phyloP scores from a whole-genome alignment of 2,888 invertebrate genomes.

The Archips crataeganus region DNA sequence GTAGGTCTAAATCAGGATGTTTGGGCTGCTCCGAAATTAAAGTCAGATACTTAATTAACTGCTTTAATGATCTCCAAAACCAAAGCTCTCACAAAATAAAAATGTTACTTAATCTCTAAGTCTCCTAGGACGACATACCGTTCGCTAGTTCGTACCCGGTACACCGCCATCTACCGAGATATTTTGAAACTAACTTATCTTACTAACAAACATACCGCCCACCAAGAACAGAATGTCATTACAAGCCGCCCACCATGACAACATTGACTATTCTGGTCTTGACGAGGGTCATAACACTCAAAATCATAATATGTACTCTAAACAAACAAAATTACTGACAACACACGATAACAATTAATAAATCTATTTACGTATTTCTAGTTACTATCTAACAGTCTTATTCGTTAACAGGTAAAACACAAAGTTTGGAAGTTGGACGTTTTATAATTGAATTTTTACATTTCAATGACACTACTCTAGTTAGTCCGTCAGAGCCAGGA shows the following conservation, averaged over 20 bases:
- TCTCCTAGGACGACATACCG: too few species aligned
- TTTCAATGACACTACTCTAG: not conserved
- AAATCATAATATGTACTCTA: not conserved
- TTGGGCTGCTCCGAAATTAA: too few species aligned
- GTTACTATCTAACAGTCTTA: not conserved
- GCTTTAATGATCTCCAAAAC: too few species aligned
- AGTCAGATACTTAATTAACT: too few species aligned
- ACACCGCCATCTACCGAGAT: too few species aligned
- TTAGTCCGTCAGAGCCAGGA: not conserved
- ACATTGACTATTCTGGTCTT: too few species aligned
- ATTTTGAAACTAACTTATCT: too few species aligned
- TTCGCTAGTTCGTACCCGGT: too few species aligned
- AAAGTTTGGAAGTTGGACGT: not conserved
- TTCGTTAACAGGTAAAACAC: not conserved
- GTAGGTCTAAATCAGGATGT: too few species aligned
- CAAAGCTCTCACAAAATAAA: too few species aligned
- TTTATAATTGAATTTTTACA: not conserved
- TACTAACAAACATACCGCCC: slow-evolving; percentile 4
- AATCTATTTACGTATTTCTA: not conserved
- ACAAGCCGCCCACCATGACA: not conserved
- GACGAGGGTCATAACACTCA: not conserved
- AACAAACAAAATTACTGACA: not conserved
- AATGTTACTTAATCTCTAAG: too few species aligned
- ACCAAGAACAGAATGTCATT: not conserved
- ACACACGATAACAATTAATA: not conserved